Conservation (phyloP, 2,797 vertebrate genomes). For the Peromyscus eremicus region DNA sequence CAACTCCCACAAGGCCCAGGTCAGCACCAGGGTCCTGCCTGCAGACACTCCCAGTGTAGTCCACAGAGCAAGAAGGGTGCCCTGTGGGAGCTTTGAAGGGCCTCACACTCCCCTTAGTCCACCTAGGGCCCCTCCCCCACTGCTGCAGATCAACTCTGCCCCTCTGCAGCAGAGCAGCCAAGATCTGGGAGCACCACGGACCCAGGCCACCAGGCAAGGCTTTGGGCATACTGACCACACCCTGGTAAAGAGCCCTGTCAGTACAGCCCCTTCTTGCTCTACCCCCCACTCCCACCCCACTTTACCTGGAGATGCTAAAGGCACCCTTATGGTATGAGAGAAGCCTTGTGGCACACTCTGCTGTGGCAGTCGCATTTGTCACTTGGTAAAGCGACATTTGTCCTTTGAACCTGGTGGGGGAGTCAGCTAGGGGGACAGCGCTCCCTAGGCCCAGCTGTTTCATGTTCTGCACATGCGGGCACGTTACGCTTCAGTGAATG, state of each 20-base stretch:
- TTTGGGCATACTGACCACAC: not conserved
- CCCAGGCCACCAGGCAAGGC: not conserved
- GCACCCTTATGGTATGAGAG: rapidly evolving
- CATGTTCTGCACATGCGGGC: not conserved
- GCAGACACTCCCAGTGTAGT: not conserved
- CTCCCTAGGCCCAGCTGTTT: not conserved
- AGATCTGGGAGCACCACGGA: not conserved
- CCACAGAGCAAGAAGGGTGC: too few relatives aligned
- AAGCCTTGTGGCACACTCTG: not conserved
- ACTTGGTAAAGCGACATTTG: not conserved
- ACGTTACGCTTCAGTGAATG: not conserved
- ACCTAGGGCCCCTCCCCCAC: not conserved
- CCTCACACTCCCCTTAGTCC: rapidly evolving
- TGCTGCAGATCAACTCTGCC: not conserved
- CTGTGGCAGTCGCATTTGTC: not conserved
- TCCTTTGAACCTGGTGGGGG: not conserved
- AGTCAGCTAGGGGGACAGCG: not conserved
- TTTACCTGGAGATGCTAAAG: not conserved
- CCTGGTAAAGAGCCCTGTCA: not conserved
- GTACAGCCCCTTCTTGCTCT: not conserved
- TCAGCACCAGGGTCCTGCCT: not conserved
- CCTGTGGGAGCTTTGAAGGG: not conserved
- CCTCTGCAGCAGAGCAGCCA: not conserved
- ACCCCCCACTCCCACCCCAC: not conserved
- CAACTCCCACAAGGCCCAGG: not conserved